Percentiles rank a stretch among this genome's conserved stretches.
These are phyloP conservation scores for Zonitis immaculata DNA, from an alignment of 2,888 invertebrate genomes.

Conservation along the genomic window DNA sequence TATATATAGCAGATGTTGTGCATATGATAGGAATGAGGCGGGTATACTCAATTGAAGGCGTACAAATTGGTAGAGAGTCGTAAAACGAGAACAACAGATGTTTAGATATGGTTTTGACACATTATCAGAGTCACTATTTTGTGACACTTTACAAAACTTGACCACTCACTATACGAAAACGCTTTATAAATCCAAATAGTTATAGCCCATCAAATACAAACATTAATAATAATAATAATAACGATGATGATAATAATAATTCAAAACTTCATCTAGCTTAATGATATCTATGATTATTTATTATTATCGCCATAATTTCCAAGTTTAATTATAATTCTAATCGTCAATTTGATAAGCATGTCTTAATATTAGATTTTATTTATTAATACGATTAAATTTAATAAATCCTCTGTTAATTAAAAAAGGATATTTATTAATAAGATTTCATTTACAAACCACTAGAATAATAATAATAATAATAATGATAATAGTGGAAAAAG, in stretches of 20 bases:
- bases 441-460: no score
- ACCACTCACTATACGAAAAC: constrained; percentile 7
- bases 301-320: no score
- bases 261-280: no score
- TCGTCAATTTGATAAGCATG: no score
- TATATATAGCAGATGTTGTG: constrained; percentile 23
- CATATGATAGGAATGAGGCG: constrained; percentile 21
- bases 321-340: no score
- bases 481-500: no score
- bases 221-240: not conserved
- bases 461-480: not conserved
- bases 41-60: constrained; percentile 15
- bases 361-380: no score
- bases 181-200: not conserved
- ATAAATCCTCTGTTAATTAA: no score
- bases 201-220: not conserved
- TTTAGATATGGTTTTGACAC: constrained; percentile 21
- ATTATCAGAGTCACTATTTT: constrained; percentile 20
- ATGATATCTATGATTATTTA: no score
- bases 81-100: constrained; percentile 8
- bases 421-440: no score
- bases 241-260: no score
- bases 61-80: constrained; percentile 7
- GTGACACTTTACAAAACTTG: constrained; percentile 21
- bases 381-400: no score